phyloP scores from a whole-genome alignment of 2,797 vertebrate species.

The Melanotaenia nigrans region DNA sequence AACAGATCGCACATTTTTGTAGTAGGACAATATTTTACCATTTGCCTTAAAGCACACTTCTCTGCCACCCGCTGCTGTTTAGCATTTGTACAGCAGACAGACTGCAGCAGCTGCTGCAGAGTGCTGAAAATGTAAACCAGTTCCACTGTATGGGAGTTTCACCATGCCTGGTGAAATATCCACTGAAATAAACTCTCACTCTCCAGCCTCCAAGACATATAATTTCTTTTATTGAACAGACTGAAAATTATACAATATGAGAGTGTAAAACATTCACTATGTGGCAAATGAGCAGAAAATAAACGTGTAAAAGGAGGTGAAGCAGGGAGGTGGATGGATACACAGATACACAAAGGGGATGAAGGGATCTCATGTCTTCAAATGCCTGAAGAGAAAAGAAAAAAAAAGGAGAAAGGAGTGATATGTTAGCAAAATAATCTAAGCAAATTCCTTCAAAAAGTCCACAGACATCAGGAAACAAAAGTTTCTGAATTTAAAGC shows the following conservation, averaged over 20 bases:
- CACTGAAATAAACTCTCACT: conserved; percentile 50
- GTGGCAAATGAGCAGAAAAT: conserved; percentile 52
- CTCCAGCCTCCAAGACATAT: conserved; percentile 65
- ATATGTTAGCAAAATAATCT: rapidly evolving
- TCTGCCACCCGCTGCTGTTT: neutral
- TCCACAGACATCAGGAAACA: neutral
- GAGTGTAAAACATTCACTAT: conserved; percentile 74
- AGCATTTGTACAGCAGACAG: conserved; percentile 7
- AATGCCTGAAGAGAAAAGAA: conserved; percentile 38
- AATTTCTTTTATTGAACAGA: conserved; percentile 79
- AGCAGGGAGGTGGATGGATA: conserved; percentile 37
- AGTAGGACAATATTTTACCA: neutral
- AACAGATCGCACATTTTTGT: neutral
- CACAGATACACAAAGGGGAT: conserved; percentile 45
- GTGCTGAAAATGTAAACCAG: conserved; percentile 59
- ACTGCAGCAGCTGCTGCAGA: conserved; percentile 33
- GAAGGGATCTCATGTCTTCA: conserved; percentile 53
- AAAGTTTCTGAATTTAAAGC: too few relatives aligned
- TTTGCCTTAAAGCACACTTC: neutral
- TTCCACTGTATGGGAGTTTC: conserved; percentile 43
- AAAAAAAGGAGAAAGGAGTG: neutral
- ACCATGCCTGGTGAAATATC: conserved; percentile 23
- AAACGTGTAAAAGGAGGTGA: conserved; percentile 69
- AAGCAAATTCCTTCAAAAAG: too few relatives aligned
- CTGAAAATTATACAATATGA: conserved; percentile 77